Evolutionary conservation across 2,888 invertebrate genomes (phyloP), one percentile per base, ranked within the genome.

Genomic region (Agrotis clavis): DNA sequence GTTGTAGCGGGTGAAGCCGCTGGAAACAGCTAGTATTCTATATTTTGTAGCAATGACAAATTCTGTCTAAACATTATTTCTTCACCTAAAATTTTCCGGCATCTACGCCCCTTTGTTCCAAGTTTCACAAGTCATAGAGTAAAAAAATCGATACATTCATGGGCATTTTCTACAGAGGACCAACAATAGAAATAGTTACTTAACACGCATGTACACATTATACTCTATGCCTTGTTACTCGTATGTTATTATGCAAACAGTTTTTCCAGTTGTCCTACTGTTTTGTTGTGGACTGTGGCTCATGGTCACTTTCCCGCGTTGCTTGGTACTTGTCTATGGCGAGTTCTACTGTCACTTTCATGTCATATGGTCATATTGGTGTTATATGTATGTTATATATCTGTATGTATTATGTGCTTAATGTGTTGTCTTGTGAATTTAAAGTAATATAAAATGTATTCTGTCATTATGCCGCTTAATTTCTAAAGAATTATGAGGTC

Each of bases 151-250:
- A 86, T 74, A 82, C 71, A 16, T 71, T 85, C 82, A 88, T 86
- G 87, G 85, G 53, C 71, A 87, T 86, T 90, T 90, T 89, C 88
- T 83, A 86, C 77, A 83, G 86, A 70, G 62, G 64, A 63, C 76
- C 87, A 89, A 90, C 90, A 89, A 88, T 83, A 76, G 84, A 70
- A 75, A 77, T 84, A 72, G 86, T 92, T 92, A 89, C 91, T 85
- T 82, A 90, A 92, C 83, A 87, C 82, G 81, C 81, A 78, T 90
- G 87, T 83, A 85, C 67, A 78, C 85, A 92, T 92, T 91, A 89
- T 88, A 71, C 84, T 86, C 85, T 87, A 87, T 71, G 53, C 30
- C 84, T 84, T 90, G 41, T 41, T 41, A 41, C 41, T 41, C 41
- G 11, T 41, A 41, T 41, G 41, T 41, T 93, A 90, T 94, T 89